phyloP scores from a whole-genome alignment of 1,140 invertebrate species.

The Psix sp. region DNA sequence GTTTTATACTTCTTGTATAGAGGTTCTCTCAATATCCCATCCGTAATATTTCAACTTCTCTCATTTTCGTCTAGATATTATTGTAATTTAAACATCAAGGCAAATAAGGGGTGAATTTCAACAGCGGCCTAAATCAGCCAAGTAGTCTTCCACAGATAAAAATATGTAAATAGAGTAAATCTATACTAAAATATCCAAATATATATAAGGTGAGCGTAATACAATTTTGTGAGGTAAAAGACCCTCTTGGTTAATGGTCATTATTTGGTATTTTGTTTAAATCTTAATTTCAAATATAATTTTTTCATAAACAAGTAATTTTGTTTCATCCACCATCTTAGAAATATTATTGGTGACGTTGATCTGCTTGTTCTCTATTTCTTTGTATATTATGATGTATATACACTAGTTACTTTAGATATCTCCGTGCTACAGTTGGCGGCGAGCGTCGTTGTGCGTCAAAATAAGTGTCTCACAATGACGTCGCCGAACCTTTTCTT shows the following conservation, averaged over 20 bases:
- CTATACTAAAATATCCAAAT: constrained; percentile 79
- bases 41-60: constrained; percentile 46
- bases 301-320: constrained; percentile 28
- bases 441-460: constrained; percentile 55
- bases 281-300: constrained; percentile 54
- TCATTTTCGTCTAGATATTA: constrained; percentile 71
- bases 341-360: constrained; percentile 64
- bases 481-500: constrained; percentile 34
- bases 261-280: constrained; percentile 33
- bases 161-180: constrained; percentile 79
- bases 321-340: constrained; percentile 14
- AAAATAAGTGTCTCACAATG: constrained; percentile 49
- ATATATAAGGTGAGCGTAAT: constrained; percentile 75
- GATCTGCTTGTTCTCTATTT: constrained; percentile 54
- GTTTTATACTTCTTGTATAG: constrained; percentile 56
- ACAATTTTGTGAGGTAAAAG: constrained; percentile 77
- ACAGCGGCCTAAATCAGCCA: constrained; percentile 77
- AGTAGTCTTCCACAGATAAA: constrained; percentile 78
- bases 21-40: constrained; percentile 40
- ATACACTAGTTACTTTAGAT: constrained; percentile 41
- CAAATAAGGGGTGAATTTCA: constrained; percentile 78
- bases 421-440: constrained; percentile 26
- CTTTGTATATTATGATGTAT: constrained; percentile 32
- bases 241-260: constrained; percentile 73
- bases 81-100: constrained; percentile 77